Conservation (phyloP, 2,113 vertebrate species). For the Hymenochirus boettgeri region DNA sequence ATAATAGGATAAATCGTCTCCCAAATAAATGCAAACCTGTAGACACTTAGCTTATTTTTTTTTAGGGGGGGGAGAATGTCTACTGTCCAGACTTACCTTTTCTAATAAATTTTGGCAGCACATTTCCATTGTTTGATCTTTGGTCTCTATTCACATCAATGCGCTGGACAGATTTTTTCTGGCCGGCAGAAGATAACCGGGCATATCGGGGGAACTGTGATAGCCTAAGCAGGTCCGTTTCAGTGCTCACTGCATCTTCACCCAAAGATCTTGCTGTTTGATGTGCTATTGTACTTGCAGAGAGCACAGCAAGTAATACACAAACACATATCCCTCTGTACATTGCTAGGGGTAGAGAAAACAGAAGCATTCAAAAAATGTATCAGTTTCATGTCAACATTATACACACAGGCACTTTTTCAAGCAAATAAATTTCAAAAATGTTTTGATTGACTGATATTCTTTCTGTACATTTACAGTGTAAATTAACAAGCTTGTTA, state of each 20-base stretch:
- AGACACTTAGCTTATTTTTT: too few relatives aligned
- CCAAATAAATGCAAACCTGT: too few relatives aligned
- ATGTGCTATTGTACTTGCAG: slow-evolving; percentile 68
- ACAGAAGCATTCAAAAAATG: background rate
- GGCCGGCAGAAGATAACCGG: slow-evolving; percentile 58
- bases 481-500: too few relatives aligned
- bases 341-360: slow-evolving; percentile 69
- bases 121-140: slow-evolving; percentile 71
- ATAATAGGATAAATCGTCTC: too few relatives aligned
- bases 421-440: too few relatives aligned
- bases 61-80: background rate
- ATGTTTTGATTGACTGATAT: too few relatives aligned
- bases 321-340: slow-evolving; percentile 75
- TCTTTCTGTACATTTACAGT: too few relatives aligned
- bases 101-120: slow-evolving; percentile 82
- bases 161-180: slow-evolving; percentile 55
- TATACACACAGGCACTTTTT: too few relatives aligned
- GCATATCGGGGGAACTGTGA: slow-evolving; percentile 50
- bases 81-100: slow-evolving; percentile 69
- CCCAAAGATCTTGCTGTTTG: slow-evolving; percentile 53
- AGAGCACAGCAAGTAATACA: slow-evolving; percentile 75
- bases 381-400: too few relatives aligned
- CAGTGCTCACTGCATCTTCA: slow-evolving; percentile 49
- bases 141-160: slow-evolving; percentile 62
- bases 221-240: slow-evolving; percentile 50